Base-by-base conservation (phyloP, 2,797 vertebrate genomes). In the Alfaro cultratus region DNA sequence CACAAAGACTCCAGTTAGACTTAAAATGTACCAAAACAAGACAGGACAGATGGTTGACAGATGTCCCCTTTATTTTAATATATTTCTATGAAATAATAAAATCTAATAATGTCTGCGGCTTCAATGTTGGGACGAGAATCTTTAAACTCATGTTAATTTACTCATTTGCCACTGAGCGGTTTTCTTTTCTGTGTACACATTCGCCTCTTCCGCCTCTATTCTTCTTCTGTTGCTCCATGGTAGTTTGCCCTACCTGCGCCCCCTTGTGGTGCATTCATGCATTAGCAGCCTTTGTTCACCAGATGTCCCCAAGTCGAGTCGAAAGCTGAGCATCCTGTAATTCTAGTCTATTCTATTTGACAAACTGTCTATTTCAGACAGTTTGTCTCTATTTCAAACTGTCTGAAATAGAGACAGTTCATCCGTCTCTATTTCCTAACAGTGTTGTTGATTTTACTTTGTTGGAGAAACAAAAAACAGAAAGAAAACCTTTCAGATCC, bases 151-250 rank as follows among this genome's bases (percentile, higher is more conserved):
- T 60, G 1, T n/a, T 29, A 46, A 8, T 15, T 6, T 64, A 26
- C 15, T 43, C 21, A 1, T 0, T 68, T 67, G 34, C 2, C 36
- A 36, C 18, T 34, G 34, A 13, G 47, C 26, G 18, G 36, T 41
- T 16, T 34, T 39, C 43, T 60, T 10, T 76, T 15, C 57, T 79
- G 31, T 80, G 31, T 81, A 75, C 26, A 23, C 46, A 46, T 55
- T 72, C 36, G 11, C 34, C 31, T 23, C 62, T 49, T 51, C 64
- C 75, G 18, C 49, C 2, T 53, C 15, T 21, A 55, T 11, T 55
- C 53, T 78, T 60, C 68, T 73, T 73, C 57, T 34, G 29, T 15
- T 29, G 29, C 2, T 29, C 16, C 8, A 3, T 16, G 29, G 15
- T 31, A 34, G 13, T 62, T 62, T 15, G 29, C 57, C 6, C 57